Percentiles rank a stretch among this genome's conserved stretches.
phyloP scores from a whole-genome alignment of 2,888 invertebrate species.

The Biston stratarius region DNA sequence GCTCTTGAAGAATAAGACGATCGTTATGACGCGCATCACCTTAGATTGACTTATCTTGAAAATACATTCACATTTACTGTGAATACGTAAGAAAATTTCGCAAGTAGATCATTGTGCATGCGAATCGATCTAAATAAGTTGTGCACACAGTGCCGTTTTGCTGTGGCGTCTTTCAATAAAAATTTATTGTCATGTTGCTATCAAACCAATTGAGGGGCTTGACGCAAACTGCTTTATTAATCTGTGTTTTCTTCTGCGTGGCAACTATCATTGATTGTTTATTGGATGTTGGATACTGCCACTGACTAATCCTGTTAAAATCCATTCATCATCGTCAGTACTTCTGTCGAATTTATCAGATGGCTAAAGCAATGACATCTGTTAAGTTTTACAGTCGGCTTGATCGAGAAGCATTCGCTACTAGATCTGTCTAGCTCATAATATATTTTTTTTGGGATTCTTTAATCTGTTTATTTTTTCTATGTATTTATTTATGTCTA shows the following conservation, averaged over 20 bases:
- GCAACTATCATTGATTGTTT: neutral
- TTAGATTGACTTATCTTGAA: too few relatives aligned
- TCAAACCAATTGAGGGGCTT: conserved; percentile 46
- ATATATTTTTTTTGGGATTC: too few relatives aligned
- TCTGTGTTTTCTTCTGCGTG: conserved; percentile 15
- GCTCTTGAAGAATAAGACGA: too few relatives aligned
- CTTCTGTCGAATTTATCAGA: neutral
- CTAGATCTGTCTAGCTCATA: too few relatives aligned
- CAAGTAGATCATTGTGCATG: neutral
- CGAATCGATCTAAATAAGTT: conserved; percentile 25
- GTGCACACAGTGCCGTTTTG: conserved; percentile 21
- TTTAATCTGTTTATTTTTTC: too few relatives aligned
- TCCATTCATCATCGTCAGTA: neutral
- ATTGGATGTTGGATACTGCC: neutral
- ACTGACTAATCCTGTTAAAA: neutral
- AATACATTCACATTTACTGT: neutral
- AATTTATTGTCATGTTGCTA: conserved; percentile 42
- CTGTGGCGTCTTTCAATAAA: conserved; percentile 37
- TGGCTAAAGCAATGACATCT: neutral
- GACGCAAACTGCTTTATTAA: conserved; percentile 48
- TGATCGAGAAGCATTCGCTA: neutral
- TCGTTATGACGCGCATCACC: too few relatives aligned
- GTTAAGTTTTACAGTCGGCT: neutral
- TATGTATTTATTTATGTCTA: too few relatives aligned
- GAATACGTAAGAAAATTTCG: neutral